Evolutionary conservation across 2,113 vertebrate genomes (phyloP).

Genomic region (Thamnaconus septentrionalis): DNA sequence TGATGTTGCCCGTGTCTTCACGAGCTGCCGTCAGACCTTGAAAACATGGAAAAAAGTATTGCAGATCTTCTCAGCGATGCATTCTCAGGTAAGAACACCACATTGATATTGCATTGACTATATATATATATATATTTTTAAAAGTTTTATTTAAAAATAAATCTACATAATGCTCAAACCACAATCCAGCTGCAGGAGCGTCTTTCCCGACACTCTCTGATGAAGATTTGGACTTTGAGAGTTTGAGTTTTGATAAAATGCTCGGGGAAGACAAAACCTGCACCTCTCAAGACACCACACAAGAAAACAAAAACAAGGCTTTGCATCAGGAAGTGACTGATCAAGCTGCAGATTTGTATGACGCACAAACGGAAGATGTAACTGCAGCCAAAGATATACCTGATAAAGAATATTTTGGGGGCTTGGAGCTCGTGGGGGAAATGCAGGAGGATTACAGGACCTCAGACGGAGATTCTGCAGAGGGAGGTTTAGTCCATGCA

Average conservation of each 20-base stretch:
- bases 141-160: too few relatives aligned
- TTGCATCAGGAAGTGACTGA: conserved; percentile 40
- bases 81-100: conserved; percentile 67
- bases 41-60: conserved; percentile 67
- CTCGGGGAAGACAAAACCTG: conserved; percentile 3
- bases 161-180: not conserved
- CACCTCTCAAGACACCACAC: not conserved
- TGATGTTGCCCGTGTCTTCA: not conserved
- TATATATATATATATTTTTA: not conserved
- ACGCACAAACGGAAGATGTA: conserved; percentile 4
- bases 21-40: conserved; percentile 8
- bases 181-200: conserved; percentile 46
- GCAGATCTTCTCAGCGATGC: conserved; percentile 59
- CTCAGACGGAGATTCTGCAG: conserved; percentile 39
- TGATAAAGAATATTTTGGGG: conserved; percentile 20
- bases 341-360: conserved; percentile 15
- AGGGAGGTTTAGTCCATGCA: conserved; percentile 25
- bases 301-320: conserved; percentile 30
- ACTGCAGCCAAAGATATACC: conserved; percentile 2
- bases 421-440: not conserved
- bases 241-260: conserved; percentile 48
- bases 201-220: conserved; percentile 37
- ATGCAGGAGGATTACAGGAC: conserved; percentile 28
- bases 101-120: not conserved
- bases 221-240: conserved; percentile 69